Conservation (phyloP, 2,888 invertebrate genomes). For the Agrotis segetum region DNA sequence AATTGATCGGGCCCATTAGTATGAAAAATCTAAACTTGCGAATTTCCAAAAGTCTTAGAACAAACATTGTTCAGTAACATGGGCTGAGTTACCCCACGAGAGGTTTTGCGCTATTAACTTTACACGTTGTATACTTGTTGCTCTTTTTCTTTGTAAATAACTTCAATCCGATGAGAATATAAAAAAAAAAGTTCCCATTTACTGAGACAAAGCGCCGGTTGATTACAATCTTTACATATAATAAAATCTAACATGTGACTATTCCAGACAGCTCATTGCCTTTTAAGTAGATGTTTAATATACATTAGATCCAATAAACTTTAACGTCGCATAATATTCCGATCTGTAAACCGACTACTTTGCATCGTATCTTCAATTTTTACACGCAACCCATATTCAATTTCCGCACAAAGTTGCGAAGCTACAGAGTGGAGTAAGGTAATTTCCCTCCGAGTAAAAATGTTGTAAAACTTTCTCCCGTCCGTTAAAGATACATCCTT, state of each 20-base stretch:
- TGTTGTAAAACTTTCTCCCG: conserved; percentile 37
- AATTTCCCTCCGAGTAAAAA: conserved; percentile 42
- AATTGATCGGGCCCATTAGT: no score
- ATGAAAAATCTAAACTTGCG: no score
- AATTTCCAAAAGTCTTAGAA: no score
- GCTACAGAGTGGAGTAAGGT: conserved; percentile 14
- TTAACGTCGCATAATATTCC: not conserved
- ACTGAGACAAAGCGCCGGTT: not conserved
- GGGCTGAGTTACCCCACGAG: no score
- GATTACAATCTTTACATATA: no score
- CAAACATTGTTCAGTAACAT: no score
- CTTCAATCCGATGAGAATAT: not conserved
- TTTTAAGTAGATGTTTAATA: no score
- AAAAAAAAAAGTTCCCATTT: not conserved
- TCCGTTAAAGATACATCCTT: conserved; percentile 46
- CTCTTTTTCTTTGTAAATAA: not conserved
- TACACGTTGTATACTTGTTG: conserved; percentile 16
- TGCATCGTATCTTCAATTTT: not conserved
- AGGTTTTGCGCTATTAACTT: no score
- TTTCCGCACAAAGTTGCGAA: conserved; percentile 15
- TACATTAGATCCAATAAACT: no score
- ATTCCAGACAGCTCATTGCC: no score
- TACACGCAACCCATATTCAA: conserved; percentile 19
- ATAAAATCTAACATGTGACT: no score
- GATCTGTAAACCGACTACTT: not conserved